These are phyloP conservation scores for Nanorana parkeri DNA, from an alignment of 2,113 vertebrate species.

Conservation along the genomic window DNA sequence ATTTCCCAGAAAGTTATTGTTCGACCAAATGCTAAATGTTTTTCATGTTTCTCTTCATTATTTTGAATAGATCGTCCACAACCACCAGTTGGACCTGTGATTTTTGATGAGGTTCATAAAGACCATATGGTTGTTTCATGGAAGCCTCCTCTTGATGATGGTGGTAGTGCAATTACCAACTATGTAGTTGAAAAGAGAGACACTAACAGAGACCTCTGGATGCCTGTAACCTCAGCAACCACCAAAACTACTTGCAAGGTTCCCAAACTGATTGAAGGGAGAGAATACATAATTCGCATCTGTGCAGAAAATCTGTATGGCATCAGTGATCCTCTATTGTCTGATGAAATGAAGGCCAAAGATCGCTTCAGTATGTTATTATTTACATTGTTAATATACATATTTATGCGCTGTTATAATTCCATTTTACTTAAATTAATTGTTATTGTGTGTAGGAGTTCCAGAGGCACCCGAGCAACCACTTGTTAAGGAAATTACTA, in stretches of 20 bases:
- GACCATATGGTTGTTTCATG: constrained; percentile 94
- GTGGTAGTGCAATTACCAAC: constrained; percentile 91
- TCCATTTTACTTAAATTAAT: constrained; percentile 9
- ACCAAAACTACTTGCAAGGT: constrained; percentile 93
- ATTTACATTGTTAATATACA: constrained; percentile 49
- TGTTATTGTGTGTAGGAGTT: constrained; percentile 78
- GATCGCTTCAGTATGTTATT: constrained; percentile 90
- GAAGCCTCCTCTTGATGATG: constrained; percentile 95
- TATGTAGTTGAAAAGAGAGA: constrained; percentile 96
- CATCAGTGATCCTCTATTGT: constrained; percentile 94
- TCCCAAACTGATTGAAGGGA: constrained; percentile 91
- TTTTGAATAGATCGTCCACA: constrained; percentile 85
- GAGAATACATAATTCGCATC: constrained; percentile 92
- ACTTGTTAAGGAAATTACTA: constrained; percentile 85
- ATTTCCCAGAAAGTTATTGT: not conserved
- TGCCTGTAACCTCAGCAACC: constrained; percentile 89
- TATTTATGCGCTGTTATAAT: constrained; percentile 14
- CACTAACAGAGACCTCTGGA: constrained; percentile 89
- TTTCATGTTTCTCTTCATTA: constrained; percentile 47
- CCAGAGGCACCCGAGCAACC: constrained; percentile 96
- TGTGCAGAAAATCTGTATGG: constrained; percentile 95
- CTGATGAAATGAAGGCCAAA: constrained; percentile 94
- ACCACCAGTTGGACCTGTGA: constrained; percentile 92
- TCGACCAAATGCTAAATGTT: not conserved
- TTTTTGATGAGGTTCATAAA: constrained; percentile 94